These are phyloP conservation scores for Oceanodroma leucorhoa DNA, from an alignment of 2,797 vertebrate species.

Conservation along the genomic window DNA sequence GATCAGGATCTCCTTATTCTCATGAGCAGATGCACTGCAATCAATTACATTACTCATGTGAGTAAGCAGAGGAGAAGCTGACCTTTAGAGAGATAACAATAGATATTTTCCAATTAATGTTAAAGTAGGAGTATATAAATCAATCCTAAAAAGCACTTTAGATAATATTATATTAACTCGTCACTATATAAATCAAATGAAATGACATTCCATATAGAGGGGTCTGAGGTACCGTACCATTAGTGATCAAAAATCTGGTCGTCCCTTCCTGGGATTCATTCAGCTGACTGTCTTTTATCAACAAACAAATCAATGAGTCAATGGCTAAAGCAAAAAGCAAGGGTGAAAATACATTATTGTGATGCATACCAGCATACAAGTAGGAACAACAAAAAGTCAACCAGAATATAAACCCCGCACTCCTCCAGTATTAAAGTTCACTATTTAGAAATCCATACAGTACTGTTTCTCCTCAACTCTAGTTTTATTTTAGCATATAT, in stretches of 20 bases:
- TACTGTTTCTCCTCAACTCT: background rate
- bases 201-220: background rate
- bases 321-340: conserved; percentile 22
- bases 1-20: background rate
- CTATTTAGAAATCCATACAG: background rate
- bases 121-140: conserved; percentile 53
- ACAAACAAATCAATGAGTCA: conserved; percentile 36
- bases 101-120: conserved; percentile 43
- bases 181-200: conserved; percentile 25
- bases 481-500: conserved; percentile 27
- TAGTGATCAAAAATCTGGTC: conserved; percentile 22
- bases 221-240: background rate
- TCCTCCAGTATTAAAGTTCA: background rate
- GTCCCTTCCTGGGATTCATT: background rate
- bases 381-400: background rate
- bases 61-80: conserved; percentile 53
- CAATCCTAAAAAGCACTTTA: conserved; percentile 46
- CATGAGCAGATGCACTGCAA: background rate
- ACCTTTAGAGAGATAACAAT: conserved; percentile 53
- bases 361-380: background rate
- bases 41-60: conserved; percentile 39
- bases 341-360: conserved; percentile 24
- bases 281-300: conserved; percentile 4
- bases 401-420: background rate
- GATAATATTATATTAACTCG: conserved; percentile 34